Evolutionary conservation across 2,113 vertebrate species (phyloP).

Genomic region (Parus major): DNA sequence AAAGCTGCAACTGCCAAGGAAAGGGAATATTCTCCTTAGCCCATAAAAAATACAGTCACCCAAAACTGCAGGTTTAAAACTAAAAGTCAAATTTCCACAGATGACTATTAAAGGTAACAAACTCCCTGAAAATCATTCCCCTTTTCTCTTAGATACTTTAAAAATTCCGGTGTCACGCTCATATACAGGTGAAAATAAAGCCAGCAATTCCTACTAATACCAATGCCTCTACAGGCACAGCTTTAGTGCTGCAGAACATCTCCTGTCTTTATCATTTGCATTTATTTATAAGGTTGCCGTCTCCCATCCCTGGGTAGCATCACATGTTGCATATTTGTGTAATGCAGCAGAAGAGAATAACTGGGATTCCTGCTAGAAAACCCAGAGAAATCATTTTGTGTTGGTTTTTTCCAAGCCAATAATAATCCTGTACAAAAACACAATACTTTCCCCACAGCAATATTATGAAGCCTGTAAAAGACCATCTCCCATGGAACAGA

Average conservation of each 20-base stretch:
- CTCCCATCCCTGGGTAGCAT: neutral
- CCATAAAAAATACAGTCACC: neutral
- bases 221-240: neutral
- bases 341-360: conserved; percentile 39
- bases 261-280: neutral
- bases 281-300: conserved; percentile 2
- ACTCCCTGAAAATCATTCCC: neutral
- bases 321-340: conserved; percentile 20
- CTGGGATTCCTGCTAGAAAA: conserved; percentile 51
- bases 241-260: neutral
- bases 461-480: neutral
- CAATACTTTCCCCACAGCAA: neutral
- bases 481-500: neutral
- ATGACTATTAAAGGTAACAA: neutral
- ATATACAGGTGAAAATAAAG: neutral
- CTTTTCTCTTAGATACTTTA: neutral
- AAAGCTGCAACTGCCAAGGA: conserved; percentile 7
- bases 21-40: conserved; percentile 13
- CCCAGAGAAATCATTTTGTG: conserved; percentile 6
- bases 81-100: neutral
- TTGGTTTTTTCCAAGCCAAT: conserved; percentile 47
- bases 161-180: neutral
- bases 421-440: neutral
- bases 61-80: conserved; percentile 18
- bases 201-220: neutral